phyloP scores from a whole-genome alignment of 2,888 invertebrate genomes.

The Neoscelio sp. region DNA sequence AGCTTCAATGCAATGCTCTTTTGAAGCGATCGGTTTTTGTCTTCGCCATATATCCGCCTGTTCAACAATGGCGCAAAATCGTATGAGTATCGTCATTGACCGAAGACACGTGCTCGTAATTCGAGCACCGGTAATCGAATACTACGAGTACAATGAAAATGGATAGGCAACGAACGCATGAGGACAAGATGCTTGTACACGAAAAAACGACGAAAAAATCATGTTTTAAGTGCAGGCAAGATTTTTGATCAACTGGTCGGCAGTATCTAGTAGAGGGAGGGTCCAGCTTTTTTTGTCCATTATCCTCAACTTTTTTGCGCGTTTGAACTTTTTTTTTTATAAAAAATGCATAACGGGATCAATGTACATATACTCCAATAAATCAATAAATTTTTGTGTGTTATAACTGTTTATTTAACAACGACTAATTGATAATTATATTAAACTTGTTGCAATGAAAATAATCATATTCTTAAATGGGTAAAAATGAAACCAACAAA shows the following conservation, averaged over 20 bases:
- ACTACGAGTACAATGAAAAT: conserved; percentile 64
- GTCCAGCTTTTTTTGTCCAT: conserved; percentile 55
- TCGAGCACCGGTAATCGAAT: conserved; percentile 66
- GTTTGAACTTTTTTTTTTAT: conserved; percentile 48
- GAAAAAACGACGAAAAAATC: conserved; percentile 58
- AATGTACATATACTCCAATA: conserved; percentile 40
- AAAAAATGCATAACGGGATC: conserved; percentile 55
- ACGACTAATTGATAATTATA: too few relatives aligned
- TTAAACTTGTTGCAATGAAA: too few relatives aligned
- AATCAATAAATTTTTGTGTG: neutral
- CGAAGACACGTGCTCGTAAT: conserved; percentile 67
- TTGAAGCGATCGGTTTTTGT: conserved; percentile 47
- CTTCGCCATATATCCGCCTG: conserved; percentile 63
- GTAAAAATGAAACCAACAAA: too few relatives aligned
- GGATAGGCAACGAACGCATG: conserved; percentile 57
- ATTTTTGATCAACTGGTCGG: conserved; percentile 45
- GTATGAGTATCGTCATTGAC: conserved; percentile 59
- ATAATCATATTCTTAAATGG: too few relatives aligned
- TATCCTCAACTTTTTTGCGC: conserved; percentile 42
- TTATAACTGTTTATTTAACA: too few relatives aligned
- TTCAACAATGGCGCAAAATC: conserved; percentile 61
- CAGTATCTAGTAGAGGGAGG: conserved; percentile 28
- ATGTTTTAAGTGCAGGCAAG: conserved; percentile 49
- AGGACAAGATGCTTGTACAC: conserved; percentile 45
- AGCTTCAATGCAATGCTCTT: conserved; percentile 9